phyloP scores from a whole-genome alignment of 1,140 invertebrate genomes.

The Ceratina australensis region DNA sequence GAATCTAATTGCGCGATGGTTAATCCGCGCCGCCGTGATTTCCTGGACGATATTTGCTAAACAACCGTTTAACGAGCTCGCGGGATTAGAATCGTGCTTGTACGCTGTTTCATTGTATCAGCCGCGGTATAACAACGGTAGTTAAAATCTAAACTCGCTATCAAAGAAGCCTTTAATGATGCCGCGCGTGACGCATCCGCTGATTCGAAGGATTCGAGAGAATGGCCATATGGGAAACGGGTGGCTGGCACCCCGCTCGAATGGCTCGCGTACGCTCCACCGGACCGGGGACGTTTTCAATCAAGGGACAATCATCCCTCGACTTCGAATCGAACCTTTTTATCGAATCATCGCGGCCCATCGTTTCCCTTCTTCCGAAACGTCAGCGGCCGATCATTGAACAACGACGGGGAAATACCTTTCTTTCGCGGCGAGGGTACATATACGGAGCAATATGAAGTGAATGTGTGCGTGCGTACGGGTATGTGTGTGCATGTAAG shows the following conservation, averaged over 20 bases:
- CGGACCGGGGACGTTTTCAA: slow-evolving; percentile 68
- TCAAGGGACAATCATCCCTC: slow-evolving; percentile 74
- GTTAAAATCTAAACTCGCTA: too few relatives aligned
- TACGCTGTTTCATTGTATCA: too few relatives aligned
- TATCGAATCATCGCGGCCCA: slow-evolving; percentile 65
- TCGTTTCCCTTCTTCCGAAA: slow-evolving; percentile 49
- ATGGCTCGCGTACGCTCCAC: slow-evolving; percentile 51
- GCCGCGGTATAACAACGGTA: too few relatives aligned
- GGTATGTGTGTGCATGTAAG: background rate
- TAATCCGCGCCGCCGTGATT: background rate
- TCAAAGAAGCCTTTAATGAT: slow-evolving; percentile 6
- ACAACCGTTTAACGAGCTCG: background rate
- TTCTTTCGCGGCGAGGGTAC: slow-evolving; percentile 46
- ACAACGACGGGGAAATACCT: slow-evolving; percentile 51
- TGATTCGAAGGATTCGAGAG: slow-evolving; percentile 43
- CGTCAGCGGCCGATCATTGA: slow-evolving; percentile 50
- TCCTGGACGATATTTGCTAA: background rate
- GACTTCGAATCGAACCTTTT: slow-evolving; percentile 67
- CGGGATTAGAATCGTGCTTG: background rate
- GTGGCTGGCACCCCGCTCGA: slow-evolving; percentile 16
- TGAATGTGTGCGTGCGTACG: background rate
- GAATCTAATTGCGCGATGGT: slow-evolving; percentile 8
- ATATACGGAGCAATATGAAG: slow-evolving; percentile 37
- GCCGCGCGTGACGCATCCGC: slow-evolving; percentile 18
- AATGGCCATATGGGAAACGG: slow-evolving; percentile 38